These are phyloP conservation scores for Peromyscus leucopus DNA, from an alignment of 2,113 vertebrate species.

Conservation along the genomic window DNA sequence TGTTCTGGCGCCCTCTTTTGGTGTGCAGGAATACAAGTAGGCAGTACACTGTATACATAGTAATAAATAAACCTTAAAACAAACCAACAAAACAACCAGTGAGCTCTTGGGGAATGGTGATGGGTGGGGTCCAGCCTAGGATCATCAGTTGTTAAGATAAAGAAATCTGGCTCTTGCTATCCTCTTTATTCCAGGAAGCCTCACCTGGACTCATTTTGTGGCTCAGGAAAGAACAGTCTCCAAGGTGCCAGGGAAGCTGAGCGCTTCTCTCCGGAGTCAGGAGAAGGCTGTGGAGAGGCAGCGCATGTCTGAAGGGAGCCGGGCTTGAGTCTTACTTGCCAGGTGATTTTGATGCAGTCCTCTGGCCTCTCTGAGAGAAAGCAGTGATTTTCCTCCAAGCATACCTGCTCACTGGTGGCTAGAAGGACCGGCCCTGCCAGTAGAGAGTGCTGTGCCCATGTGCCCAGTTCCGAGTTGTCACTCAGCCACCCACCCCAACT, in stretches of 20 bases:
- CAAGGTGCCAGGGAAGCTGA: neutral
- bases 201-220: neutral
- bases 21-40: neutral
- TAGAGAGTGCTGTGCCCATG: rapidly evolving
- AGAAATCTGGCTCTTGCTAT: neutral
- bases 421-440: neutral
- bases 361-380: neutral
- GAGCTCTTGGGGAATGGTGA: neutral
- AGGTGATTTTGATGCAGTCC: neutral
- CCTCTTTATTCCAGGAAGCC: neutral
- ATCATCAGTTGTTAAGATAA: neutral
- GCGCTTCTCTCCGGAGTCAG: neutral
- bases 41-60: neutral
- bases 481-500: neutral
- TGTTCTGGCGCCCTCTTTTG: neutral
- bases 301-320: neutral
- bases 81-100: neutral
- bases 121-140: neutral
- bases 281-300: neutral
- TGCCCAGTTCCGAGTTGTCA: neutral
- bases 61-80: neutral
- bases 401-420: neutral
- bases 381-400: neutral
- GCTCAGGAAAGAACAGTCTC: neutral
- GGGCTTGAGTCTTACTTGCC: neutral